Percentiles rank a stretch among this genome's conserved stretches.
phyloP scores from a whole-genome alignment of 2,113 vertebrate species.

The Tetrao urogallus region DNA sequence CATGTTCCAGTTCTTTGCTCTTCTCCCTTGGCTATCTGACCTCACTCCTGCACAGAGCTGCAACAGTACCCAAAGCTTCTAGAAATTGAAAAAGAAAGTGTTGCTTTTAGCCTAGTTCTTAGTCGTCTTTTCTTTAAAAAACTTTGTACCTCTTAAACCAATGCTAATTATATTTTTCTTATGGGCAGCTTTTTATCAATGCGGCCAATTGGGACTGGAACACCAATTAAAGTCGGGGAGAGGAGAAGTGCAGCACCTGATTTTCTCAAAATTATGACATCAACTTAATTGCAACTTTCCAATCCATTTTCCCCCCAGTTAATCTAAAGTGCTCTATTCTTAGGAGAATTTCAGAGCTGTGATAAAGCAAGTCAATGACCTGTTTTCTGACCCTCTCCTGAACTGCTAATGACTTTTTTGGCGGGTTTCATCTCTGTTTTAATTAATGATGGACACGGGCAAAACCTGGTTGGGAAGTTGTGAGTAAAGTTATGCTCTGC shows the following conservation, averaged over 20 bases:
- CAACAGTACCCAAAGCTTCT: not conserved
- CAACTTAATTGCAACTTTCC: slow-evolving; percentile 48
- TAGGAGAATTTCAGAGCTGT: not conserved
- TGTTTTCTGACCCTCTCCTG: slow-evolving; percentile 30
- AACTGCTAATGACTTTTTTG: slow-evolving; percentile 24
- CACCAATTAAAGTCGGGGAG: slow-evolving; percentile 26
- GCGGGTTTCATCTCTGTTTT: not conserved
- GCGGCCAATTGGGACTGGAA: not conserved
- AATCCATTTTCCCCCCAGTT: slow-evolving; percentile 7
- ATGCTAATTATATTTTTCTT: not conserved
- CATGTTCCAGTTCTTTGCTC: not conserved
- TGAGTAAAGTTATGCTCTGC: not conserved
- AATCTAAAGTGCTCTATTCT: slow-evolving; percentile 31
- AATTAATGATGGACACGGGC: not conserved
- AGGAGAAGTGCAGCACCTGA: not conserved
- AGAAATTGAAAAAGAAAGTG: not conserved
- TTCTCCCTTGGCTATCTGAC: not conserved
- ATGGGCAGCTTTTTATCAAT: slow-evolving; percentile 17
- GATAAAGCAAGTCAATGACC: slow-evolving; percentile 25
- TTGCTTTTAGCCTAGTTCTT: not conserved
- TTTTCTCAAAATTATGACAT: slow-evolving; percentile 18
- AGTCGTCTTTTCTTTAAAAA: not conserved
- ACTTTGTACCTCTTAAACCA: not conserved
- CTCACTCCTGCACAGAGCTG: not conserved
- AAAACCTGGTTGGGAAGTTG: not conserved